A percentile compares a stretch with the other conserved stretches of the same genome.
phyloP scores from a whole-genome alignment of 2,888 invertebrate species.

The Liodrosophila aerea region DNA sequence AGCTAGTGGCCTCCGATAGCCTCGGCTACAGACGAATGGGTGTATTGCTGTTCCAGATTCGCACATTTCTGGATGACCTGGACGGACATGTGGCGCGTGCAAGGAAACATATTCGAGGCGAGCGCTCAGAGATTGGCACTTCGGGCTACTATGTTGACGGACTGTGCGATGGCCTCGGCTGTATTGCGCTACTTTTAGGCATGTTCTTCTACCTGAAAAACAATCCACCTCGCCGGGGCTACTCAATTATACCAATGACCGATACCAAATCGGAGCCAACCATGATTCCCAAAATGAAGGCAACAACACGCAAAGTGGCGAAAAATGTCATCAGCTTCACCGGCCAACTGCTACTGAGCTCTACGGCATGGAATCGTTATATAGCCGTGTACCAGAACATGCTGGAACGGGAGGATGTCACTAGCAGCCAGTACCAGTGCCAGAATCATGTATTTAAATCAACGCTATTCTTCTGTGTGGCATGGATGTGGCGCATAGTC shows the following conservation, averaged over 20 bases:
- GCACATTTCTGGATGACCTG: conserved; percentile 92
- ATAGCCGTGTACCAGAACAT: conserved; percentile 91
- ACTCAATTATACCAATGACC: conserved; percentile 85
- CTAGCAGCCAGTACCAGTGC: conserved; percentile 83
- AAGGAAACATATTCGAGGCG: conserved; percentile 89
- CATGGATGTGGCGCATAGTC: conserved; percentile 89
- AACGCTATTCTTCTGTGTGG: conserved; percentile 88
- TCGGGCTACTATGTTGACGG: conserved; percentile 92
- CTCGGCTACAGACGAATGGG: conserved; percentile 88
- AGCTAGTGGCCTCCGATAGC: conserved; percentile 88
- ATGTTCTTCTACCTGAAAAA: conserved; percentile 87
- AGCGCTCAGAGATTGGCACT: conserved; percentile 91
- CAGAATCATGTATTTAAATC: conserved; percentile 87
- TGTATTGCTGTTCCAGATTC: conserved; percentile 89
- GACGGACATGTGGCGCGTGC: conserved; percentile 93
- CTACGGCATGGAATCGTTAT: conserved; percentile 92
- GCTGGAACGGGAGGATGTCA: conserved; percentile 86
- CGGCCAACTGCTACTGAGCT: conserved; percentile 89
- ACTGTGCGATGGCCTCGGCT: conserved; percentile 90
- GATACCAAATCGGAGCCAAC: conserved; percentile 82
- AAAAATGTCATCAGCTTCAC: conserved; percentile 87
- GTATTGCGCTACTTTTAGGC: conserved; percentile 88
- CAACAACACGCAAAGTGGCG: conserved; percentile 86
- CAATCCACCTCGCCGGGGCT: conserved; percentile 89
- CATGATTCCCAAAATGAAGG: conserved; percentile 86